Evolutionary conservation across 2,797 vertebrate genomes (phyloP).

Genomic region (Mormyrops attenuatus): DNA sequence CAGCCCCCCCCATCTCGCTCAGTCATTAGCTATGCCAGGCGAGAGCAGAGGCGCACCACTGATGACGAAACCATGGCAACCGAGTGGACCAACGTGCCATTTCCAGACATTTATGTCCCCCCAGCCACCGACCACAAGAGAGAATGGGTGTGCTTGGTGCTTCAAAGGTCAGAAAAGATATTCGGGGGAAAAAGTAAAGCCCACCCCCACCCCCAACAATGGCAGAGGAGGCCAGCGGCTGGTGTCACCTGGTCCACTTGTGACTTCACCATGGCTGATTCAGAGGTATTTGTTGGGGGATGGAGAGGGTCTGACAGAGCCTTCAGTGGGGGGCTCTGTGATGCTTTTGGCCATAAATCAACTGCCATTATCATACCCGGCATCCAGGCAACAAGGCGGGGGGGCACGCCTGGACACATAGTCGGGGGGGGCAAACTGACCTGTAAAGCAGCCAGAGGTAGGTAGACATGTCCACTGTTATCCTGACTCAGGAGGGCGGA

Average conservation of each 20-base stretch:
- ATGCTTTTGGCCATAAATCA: background rate
- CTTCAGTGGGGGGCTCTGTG: background rate
- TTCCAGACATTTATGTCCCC: background rate
- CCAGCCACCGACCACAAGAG: background rate
- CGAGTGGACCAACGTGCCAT: background rate
- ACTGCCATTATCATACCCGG: background rate
- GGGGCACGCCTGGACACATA: too few species aligned
- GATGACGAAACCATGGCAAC: background rate
- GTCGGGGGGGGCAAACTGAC: background rate
- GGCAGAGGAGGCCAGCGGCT: background rate
- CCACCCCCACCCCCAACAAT: background rate
- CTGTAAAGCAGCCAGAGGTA: background rate
- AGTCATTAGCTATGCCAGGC: background rate
- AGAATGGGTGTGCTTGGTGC: background rate
- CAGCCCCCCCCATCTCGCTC: background rate
- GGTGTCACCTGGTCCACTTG: background rate
- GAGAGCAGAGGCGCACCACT: background rate
- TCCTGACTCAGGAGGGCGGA: background rate
- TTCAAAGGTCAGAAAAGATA: conserved; percentile 6
- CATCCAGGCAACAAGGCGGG: background rate
- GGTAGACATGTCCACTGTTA: background rate
- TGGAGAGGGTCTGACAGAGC: background rate
- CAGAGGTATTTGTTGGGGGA: background rate
- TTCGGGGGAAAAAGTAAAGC: background rate
- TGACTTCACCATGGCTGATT: background rate